Evolutionary conservation across 2,888 invertebrate genomes (phyloP).

Genomic region (Peribatodes rhomboidaria): DNA sequence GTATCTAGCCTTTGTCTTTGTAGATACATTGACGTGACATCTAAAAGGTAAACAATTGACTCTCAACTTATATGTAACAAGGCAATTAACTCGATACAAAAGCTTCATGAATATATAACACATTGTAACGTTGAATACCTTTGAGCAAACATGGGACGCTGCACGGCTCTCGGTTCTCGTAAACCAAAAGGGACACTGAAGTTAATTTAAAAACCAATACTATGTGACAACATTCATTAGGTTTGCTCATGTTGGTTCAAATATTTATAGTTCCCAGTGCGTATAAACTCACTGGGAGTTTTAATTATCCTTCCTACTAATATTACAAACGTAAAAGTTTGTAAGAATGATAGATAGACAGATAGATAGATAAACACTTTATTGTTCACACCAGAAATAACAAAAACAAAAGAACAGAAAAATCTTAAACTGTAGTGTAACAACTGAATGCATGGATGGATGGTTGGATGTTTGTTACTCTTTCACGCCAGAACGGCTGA

Average conservation of each 20-base stretch:
- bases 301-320: too few relatives aligned
- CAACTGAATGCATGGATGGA: too few relatives aligned
- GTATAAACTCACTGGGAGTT: too few relatives aligned
- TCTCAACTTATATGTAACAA: constrained; percentile 7
- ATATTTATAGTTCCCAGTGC: too few relatives aligned
- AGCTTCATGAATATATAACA: constrained; percentile 29
- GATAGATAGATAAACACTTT: too few relatives aligned
- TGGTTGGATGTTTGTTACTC: too few relatives aligned
- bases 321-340: too few relatives aligned
- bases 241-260: not conserved
- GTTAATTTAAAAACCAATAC: constrained; percentile 2
- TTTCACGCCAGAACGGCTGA: too few relatives aligned
- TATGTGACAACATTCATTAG: not conserved
- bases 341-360: too few relatives aligned
- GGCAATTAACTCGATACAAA: constrained; percentile 29
- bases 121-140: constrained; percentile 18
- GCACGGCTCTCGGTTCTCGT: not conserved
- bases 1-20: not conserved
- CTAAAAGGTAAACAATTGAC: constrained; percentile 14
- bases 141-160: constrained; percentile 14
- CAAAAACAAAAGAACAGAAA: too few relatives aligned
- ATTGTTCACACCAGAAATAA: too few relatives aligned
- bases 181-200: constrained; percentile 6
- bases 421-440: too few relatives aligned
- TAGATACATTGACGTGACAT: constrained; percentile 8